Percentiles rank a stretch among this genome's conserved stretches.
phyloP scores from a whole-genome alignment of 2,888 invertebrate species.

The Heliconius charithonia region DNA sequence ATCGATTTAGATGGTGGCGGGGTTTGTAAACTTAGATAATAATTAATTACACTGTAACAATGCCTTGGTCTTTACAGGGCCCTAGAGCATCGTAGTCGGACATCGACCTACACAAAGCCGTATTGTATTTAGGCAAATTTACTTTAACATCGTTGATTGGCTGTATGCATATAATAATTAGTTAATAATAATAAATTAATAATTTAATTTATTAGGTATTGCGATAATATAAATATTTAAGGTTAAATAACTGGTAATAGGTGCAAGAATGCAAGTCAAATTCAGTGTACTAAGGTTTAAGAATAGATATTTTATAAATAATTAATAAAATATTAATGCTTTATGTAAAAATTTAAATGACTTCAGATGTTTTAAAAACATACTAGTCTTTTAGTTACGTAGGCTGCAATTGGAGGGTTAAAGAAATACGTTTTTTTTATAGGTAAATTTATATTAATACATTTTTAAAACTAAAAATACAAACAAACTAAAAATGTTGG shows the following conservation, averaged over 20 bases:
- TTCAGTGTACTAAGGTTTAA: too few species aligned
- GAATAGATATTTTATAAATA: too few species aligned
- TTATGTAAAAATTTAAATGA: too few species aligned
- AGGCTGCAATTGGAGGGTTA: too few species aligned
- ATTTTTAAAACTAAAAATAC: too few species aligned
- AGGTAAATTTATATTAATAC: too few species aligned
- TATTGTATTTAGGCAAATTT: conserved; percentile 27
- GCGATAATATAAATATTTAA: not conserved
- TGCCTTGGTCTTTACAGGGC: conserved; percentile 65
- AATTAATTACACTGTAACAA: conserved; percentile 72
- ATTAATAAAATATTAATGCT: too few species aligned
- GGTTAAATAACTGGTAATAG: too few species aligned
- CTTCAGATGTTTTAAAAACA: too few species aligned
- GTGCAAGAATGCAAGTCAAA: not conserved
- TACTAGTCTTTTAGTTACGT: too few species aligned
- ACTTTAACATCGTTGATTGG: conserved; percentile 10
- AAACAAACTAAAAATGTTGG: too few species aligned
- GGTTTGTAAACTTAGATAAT: conserved; percentile 48
- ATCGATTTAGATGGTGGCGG: conserved; percentile 21
- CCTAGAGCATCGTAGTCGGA: conserved; percentile 65
- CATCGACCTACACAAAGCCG: conserved; percentile 49
- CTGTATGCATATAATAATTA: not conserved
- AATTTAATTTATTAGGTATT: not conserved
- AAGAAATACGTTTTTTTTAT: too few species aligned
- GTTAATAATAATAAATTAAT: not conserved